Conservation (phyloP, 1,140 invertebrate genomes). For the Tetramorium parvispinum region DNA sequence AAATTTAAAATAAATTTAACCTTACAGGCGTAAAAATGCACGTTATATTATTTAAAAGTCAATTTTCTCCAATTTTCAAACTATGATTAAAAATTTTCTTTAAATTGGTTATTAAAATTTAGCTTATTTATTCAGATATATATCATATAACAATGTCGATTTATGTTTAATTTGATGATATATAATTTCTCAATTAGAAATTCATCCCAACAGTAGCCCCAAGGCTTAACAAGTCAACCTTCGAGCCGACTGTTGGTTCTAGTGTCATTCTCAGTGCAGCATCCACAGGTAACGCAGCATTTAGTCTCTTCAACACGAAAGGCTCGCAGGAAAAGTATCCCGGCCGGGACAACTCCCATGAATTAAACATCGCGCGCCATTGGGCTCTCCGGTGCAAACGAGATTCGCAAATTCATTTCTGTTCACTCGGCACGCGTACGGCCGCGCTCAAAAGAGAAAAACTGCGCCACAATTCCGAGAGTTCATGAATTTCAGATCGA, state of each 20-base stretch:
- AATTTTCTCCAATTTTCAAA: not conserved
- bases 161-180: too few species aligned
- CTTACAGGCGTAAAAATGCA: not conserved
- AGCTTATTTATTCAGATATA: not conserved
- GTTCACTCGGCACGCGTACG: slow-evolving; percentile 37
- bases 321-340: slow-evolving; percentile 10
- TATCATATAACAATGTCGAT: too few species aligned
- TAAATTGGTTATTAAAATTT: not conserved
- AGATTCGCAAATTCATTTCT: slow-evolving; percentile 69
- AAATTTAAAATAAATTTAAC: not conserved
- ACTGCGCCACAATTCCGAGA: slow-evolving; percentile 8
- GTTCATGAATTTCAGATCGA: slow-evolving; percentile 59
- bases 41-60: not conserved
- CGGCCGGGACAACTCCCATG: slow-evolving; percentile 22
- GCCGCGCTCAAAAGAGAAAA: slow-evolving; percentile 10
- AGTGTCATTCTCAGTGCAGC: not conserved
- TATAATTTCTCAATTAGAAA: not conserved
- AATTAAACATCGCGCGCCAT: slow-evolving; percentile 65
- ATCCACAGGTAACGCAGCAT: not conserved
- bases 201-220: not conserved
- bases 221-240: not conserved
- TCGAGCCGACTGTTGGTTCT: not conserved
- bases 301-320: not conserved
- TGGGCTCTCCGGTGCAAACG: slow-evolving; percentile 48
- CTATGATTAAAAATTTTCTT: not conserved